phyloP scores from a whole-genome alignment of 2,113 vertebrate genomes.

The Dromiciops gliroides region DNA sequence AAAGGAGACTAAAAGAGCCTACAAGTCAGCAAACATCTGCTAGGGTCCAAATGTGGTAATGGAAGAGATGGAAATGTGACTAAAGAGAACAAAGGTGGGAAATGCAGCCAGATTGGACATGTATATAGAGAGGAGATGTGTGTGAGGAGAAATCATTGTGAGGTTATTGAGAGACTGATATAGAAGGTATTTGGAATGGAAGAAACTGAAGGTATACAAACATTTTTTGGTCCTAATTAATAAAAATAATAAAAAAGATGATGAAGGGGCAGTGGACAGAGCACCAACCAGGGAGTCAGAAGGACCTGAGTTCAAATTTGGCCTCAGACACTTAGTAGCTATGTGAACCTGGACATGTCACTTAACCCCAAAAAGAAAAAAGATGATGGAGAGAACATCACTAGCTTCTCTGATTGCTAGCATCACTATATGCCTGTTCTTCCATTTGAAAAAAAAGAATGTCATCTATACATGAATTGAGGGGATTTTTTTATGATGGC shows the following conservation, averaged over 20 bases:
- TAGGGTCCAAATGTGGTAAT: background rate
- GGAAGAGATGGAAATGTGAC: background rate
- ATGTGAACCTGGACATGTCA: no score
- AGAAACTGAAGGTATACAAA: background rate
- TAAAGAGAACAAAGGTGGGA: background rate
- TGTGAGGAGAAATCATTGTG: background rate
- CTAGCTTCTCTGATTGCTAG: no score
- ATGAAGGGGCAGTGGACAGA: no score
- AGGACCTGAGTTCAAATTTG: no score
- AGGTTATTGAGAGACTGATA: background rate
- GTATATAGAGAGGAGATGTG: background rate
- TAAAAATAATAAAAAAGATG: background rate
- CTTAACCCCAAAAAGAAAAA: background rate
- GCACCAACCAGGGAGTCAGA: no score
- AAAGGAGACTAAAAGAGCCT: no score
- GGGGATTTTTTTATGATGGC: no score
- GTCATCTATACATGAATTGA: no score
- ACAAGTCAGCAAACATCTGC: background rate
- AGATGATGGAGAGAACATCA: background rate
- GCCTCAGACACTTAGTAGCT: no score
- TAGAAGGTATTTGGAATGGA: background rate
- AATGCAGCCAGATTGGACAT: background rate
- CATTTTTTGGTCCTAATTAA: background rate
- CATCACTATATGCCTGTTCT: no score
- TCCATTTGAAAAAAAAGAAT: no score